Base-by-base conservation (phyloP, 2,888 invertebrate species). In the Pseudanteris insignis region DNA sequence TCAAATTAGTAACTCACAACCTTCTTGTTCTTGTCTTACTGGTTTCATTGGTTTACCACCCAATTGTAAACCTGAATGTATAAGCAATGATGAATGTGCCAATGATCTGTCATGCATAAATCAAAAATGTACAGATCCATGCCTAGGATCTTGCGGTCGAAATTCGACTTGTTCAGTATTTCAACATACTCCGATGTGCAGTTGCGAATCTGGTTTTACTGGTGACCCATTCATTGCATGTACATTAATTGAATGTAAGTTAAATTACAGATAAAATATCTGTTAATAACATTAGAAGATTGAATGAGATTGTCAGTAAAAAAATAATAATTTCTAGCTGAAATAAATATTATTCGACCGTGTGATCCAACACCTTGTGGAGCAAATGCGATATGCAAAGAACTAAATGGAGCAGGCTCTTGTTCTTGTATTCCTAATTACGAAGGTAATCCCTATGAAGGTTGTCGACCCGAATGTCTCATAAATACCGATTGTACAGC, bases 331-430 rank as follows among this genome's bases (percentile, higher is more conserved):
- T 12, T 15, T 40, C 9, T 89, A 91, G 28, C 87, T 89, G 47
- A 43, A 44, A 37, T 15, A 1, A 30, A 38, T 3, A 11, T 32
- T 11, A 1, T 24, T 12, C 30, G 44, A 36, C 90, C 91, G 1
- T 92, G 92, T 71, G 79, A 84, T 64, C 90, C 91, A 32, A 87
- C 89, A 2, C 91, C 91, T 0, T 94, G 93, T 75, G 93, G 93
- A 21, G 87, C 91, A 6, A 91, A 92, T 73, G 90, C 92, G 62
- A 83, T 88, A 18, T 86, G 86, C 54, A 75, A 80, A 40, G 77
- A 75, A 47, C 68, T 73, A n/a, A 78, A 78, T 47, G 78, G 78
- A 51, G 83, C 83, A 8, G 81, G 82, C 6, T 85, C 85, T 37
- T 85, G 84, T 65, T 81, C 82, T 65, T 86, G 85, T 67, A 71